Evolutionary conservation across 2,888 invertebrate species (phyloP).

Genomic region (Thera obeliscata): DNA sequence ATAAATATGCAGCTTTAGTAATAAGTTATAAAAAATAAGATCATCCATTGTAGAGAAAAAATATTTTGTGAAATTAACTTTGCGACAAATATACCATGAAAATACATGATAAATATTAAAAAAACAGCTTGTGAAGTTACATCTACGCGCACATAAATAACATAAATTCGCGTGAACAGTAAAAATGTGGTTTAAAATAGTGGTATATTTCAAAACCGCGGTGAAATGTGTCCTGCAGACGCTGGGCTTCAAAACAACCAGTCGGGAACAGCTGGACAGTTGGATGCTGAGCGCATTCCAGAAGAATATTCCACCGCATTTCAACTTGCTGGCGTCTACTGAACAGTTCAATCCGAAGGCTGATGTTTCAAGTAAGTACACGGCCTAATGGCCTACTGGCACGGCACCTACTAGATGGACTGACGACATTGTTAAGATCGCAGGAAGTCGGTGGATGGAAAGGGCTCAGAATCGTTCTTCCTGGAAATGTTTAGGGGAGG

Average conservation of each 20-base stretch:
- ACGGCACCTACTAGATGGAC: no score
- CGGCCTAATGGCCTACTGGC: neutral
- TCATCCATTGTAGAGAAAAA: no score
- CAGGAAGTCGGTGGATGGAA: no score
- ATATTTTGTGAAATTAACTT: no score
- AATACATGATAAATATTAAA: no score
- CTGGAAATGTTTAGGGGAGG: no score
- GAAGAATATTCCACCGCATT: conserved; percentile 93
- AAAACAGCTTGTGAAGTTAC: neutral
- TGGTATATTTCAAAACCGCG: neutral
- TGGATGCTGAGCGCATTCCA: conserved; percentile 93
- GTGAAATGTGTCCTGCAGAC: conserved; percentile 79
- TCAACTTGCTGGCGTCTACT: conserved; percentile 88
- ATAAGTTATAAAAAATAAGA: no score
- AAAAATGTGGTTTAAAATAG: conserved; percentile 14
- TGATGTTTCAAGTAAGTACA: conserved; percentile 81
- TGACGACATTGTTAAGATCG: no score
- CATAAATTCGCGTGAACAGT: neutral
- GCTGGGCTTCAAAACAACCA: conserved; percentile 90
- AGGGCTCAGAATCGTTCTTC: no score
- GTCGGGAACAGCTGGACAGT: conserved; percentile 91
- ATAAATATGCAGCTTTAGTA: no score
- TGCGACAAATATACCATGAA: no score
- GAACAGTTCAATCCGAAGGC: conserved; percentile 82
- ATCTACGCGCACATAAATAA: neutral